Evolutionary conservation across 35 echinoderm and acorn worm genomes (phyloP), one percentile per base, ranked within the genome.

Genomic region (Heliocidaris erythrogramma): DNA sequence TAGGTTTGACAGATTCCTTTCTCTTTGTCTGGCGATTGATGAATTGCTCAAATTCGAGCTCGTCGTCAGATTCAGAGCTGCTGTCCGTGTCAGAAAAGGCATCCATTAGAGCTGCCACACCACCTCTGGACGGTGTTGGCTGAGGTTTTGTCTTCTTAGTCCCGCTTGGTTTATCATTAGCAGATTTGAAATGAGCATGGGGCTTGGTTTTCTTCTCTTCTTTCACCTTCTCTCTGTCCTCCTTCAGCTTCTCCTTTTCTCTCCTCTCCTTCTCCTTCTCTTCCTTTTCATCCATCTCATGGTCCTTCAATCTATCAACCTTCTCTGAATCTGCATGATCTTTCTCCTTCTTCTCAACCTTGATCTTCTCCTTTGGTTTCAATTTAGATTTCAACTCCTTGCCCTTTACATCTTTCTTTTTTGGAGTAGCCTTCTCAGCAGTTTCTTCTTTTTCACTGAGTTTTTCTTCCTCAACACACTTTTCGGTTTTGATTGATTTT

Each of bases 341-440:
- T 85, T 86, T 95, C 60, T 92, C 71, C 29, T 95, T 92, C 13
- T 95, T 91, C 65, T 96, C 93, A 94, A 95, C 49, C 47, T 85
- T 90, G 18, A 56, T 48, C 85, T 95, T 96, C 32, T 96, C 94
- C 50, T 95, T 96, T 35, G 48, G 47, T 53, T 98, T 98, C 4
- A 91, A 94, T 32, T 96, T 95, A 14, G 31, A 94, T 95, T 95
- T 96, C 59, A 94, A 35, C 17, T 94, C 95, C 52, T 96, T 96
- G 30, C 35, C 85, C 47, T 96, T 96, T 56, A 50, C 42, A 11
- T 96, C 95, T 35, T 96, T 94, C 50, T 86, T 90, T 60, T 96
- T 96, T 14, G 88, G 93, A 17, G 59, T 78, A 21, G 27, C 85
- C 29, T 96, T 96, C 59, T 94, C 85, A 94, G 61, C 5, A 9